These are phyloP conservation scores for Brachionus plicatilis DNA, from an alignment of 1,140 invertebrate species.

Conservation along the genomic window DNA sequence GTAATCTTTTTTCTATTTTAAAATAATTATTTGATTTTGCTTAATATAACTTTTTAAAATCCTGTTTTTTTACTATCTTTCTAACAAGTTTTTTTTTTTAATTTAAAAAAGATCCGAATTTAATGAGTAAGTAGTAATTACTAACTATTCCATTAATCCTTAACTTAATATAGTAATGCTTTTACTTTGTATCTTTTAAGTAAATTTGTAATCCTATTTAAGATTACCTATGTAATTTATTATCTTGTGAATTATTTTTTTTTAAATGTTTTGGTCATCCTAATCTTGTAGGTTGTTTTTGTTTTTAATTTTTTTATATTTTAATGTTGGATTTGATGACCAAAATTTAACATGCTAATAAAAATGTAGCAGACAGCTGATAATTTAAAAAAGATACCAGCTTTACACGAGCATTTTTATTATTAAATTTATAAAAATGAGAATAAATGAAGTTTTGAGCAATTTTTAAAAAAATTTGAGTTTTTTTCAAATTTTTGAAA, in stretches of 20 bases:
- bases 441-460: neutral
- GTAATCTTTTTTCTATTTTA: conserved; percentile 60
- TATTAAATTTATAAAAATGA: neutral
- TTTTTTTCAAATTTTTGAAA: neutral
- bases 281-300: neutral
- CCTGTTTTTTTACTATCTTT: conserved; percentile 1
- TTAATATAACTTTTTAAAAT: conserved; percentile 10
- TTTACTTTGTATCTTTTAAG: conserved; percentile 69
- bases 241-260: neutral
- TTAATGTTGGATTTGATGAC: neutral
- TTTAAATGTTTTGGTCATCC: neutral
- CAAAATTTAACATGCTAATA: neutral
- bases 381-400: too few relatives aligned
- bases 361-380: neutral
- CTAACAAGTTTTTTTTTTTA: conserved; percentile 22
- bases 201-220: conserved; percentile 56
- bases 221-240: conserved; percentile 41
- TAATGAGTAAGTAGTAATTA: conserved; percentile 28
- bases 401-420: too few relatives aligned
- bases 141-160: neutral
- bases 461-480: neutral
- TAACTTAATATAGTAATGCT: neutral
- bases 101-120: neutral
- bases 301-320: neutral
- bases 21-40: neutral